Evolutionary conservation across 1,140 invertebrate species (phyloP).

Genomic region (Bombus turneri): DNA sequence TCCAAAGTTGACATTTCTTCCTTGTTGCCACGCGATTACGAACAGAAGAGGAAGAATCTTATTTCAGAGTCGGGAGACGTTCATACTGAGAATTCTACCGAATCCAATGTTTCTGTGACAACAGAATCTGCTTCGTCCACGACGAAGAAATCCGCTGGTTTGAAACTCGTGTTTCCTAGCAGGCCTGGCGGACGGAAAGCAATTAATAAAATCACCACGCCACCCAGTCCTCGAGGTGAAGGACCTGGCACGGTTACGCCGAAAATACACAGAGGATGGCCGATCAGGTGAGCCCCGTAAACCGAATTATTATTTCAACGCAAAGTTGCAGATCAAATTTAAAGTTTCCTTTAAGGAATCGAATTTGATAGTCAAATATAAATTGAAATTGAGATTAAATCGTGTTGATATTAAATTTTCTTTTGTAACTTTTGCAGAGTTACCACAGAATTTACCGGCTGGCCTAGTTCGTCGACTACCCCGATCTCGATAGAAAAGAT

Average conservation of each 20-base stretch:
- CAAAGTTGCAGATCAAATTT: too few species aligned
- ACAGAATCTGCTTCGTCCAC: conserved; percentile 64
- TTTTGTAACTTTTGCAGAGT: conserved; percentile 84
- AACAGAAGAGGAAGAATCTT: conserved; percentile 73
- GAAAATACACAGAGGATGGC: conserved; percentile 91
- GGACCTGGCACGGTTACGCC: conserved; percentile 83
- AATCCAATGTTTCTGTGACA: conserved; percentile 51
- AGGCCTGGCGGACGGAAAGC: conserved; percentile 88
- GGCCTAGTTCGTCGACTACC: conserved; percentile 92
- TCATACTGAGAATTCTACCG: conserved; percentile 43
- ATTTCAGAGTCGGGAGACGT: neutral
- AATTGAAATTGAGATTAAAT: neutral
- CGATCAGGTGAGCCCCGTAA: conserved; percentile 85
- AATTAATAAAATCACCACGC: conserved; percentile 85
- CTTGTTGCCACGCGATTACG: conserved; percentile 85
- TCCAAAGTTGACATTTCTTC: conserved; percentile 84
- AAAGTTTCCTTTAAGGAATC: too few species aligned
- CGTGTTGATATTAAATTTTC: neutral
- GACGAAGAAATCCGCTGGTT: conserved; percentile 79
- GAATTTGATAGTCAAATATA: too few species aligned
- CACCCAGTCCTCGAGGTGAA: conserved; percentile 75
- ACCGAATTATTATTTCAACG: too few species aligned
- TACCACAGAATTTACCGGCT: conserved; percentile 94
- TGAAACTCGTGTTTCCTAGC: conserved; percentile 91
- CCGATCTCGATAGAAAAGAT: conserved; percentile 92